phyloP scores from a whole-genome alignment of 2,888 invertebrate genomes.

The Ptychoptera contaminata region DNA sequence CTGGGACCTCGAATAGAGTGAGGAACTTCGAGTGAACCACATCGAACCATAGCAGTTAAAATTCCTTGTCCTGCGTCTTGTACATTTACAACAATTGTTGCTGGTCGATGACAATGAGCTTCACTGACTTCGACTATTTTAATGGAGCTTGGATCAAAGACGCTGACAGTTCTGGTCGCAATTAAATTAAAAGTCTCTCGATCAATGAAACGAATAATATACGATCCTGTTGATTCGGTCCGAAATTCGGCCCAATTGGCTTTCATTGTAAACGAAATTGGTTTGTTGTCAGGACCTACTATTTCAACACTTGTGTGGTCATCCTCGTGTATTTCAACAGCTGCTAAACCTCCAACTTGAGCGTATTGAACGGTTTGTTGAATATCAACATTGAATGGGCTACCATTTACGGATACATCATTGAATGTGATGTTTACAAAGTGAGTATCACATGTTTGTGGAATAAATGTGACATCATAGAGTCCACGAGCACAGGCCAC shows the following conservation, averaged over 20 bases:
- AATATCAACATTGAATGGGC: slow-evolving; percentile 73
- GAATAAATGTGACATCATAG: slow-evolving; percentile 84
- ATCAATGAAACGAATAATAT: slow-evolving; percentile 50
- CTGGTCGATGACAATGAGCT: slow-evolving; percentile 65
- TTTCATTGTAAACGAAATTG: slow-evolving; percentile 43
- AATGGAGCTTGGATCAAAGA: slow-evolving; percentile 60
- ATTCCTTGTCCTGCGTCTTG: slow-evolving; percentile 73
- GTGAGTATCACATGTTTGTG: slow-evolving; percentile 77
- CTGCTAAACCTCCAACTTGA: slow-evolving; percentile 43
- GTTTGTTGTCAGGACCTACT: slow-evolving; percentile 44
- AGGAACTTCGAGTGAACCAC: slow-evolving; percentile 67
- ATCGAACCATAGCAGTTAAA: slow-evolving; percentile 61
- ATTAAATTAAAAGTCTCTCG: slow-evolving; percentile 43
- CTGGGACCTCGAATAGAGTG: slow-evolving; percentile 61
- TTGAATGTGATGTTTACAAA: slow-evolving; percentile 90
- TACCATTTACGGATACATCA: slow-evolving; percentile 78
- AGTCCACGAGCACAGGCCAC: slow-evolving; percentile 76
- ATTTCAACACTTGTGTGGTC: slow-evolving; percentile 50
- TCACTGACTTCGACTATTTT: slow-evolving; percentile 60
- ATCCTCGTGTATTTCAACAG: slow-evolving; percentile 44
- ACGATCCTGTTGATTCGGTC: slow-evolving; percentile 57
- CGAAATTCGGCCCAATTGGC: slow-evolving; percentile 57
- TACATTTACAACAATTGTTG: slow-evolving; percentile 61
- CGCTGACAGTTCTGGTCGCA: slow-evolving; percentile 53
- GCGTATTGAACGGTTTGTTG: slow-evolving; percentile 56